phyloP scores from a whole-genome alignment of 1,140 invertebrate species.

The Megalonaias nervosa region DNA sequence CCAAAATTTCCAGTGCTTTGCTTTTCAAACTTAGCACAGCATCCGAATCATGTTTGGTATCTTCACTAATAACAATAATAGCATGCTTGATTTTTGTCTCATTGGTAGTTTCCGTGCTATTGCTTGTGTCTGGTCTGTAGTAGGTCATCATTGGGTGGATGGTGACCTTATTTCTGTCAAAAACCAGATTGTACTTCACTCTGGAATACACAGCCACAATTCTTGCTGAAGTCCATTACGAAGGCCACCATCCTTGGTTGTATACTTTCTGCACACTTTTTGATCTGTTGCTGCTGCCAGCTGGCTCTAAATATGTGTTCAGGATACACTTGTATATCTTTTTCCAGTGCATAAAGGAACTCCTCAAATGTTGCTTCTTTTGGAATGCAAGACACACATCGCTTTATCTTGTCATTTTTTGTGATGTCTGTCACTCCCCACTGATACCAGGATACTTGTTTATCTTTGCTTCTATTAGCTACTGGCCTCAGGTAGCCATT shows the following conservation, averaged over 20 bases:
- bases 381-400: slow-evolving; percentile 22
- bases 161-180: no score
- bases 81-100: no score
- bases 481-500: slow-evolving; percentile 14
- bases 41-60: no score
- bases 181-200: no score
- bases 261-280: slow-evolving; percentile 8
- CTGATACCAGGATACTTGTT: slow-evolving; percentile 23
- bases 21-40: no score
- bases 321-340: slow-evolving; percentile 7
- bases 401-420: slow-evolving; percentile 30
- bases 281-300: slow-evolving; percentile 28
- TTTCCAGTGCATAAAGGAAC: slow-evolving; percentile 17
- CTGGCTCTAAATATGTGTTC: slow-evolving; percentile 23
- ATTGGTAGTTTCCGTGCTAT: no score
- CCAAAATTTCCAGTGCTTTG: no score
- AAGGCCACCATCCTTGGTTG: slow-evolving; percentile 3
- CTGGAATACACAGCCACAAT: no score
- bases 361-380: slow-evolving; percentile 15
- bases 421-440: slow-evolving; percentile 22
- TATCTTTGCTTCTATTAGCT: slow-evolving; percentile 17
- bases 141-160: no score
- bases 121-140: no score
- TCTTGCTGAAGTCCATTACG: slow-evolving; percentile 30
- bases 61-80: no score